A percentile compares a stretch with the other conserved stretches of the same genome.
phyloP scores from a whole-genome alignment of 2,888 invertebrate genomes.

The Harmothoe impar region DNA sequence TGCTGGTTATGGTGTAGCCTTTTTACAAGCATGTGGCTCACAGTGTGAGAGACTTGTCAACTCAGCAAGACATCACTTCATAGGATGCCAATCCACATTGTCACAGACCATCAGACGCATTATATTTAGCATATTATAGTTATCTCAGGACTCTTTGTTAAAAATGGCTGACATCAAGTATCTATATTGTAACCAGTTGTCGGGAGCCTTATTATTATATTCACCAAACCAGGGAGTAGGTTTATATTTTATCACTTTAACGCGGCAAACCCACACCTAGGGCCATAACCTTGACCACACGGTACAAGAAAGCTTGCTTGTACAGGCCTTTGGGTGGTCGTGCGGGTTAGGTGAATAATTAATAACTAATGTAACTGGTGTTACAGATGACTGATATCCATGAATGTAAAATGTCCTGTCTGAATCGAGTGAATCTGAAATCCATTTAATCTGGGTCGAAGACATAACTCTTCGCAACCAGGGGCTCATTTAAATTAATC shows the following conservation, averaged over 20 bases:
- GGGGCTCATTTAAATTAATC: background rate
- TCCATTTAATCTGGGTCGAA: background rate
- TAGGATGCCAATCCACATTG: background rate
- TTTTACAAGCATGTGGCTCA: slow-evolving; percentile 17
- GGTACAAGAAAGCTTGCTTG: background rate
- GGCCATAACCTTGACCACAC: background rate
- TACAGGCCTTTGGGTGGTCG: background rate
- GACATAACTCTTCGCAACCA: background rate
- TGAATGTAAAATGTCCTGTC: slow-evolving; percentile 4
- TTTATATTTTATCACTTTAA: background rate
- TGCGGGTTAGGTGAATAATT: background rate
- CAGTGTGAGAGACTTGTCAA: slow-evolving; percentile 2
- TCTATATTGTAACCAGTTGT: background rate
- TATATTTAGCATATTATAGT: slow-evolving; percentile 8
- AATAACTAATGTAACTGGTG: background rate
- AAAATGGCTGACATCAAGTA: slow-evolving; percentile 26
- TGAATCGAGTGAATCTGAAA: slow-evolving; percentile 9
- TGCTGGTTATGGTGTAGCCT: background rate
- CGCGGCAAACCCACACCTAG: background rate
- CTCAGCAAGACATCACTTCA: background rate
- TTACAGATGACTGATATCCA: slow-evolving; percentile 10
- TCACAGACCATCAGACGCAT: background rate
- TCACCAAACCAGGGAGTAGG: slow-evolving; percentile 19
- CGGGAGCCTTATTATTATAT: background rate
- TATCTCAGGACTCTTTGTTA: slow-evolving; percentile 2